Percentiles rank a stretch among this genome's conserved stretches.
Conservation (phyloP, 2,113 vertebrate genomes). For the Chloropsis cyanopogon region DNA sequence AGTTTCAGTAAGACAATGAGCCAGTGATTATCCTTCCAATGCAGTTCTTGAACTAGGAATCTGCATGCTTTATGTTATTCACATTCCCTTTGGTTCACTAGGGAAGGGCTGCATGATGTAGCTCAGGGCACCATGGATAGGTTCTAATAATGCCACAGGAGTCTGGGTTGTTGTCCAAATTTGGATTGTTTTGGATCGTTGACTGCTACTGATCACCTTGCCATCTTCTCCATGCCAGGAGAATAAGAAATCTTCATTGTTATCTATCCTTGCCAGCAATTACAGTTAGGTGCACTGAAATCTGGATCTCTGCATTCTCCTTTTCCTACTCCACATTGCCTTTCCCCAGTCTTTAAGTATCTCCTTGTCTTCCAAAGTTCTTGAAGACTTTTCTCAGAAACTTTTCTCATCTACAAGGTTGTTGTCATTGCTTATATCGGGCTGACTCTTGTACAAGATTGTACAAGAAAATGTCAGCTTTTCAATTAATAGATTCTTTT, state of each 20-base stretch:
- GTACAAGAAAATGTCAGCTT: not conserved
- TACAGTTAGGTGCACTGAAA: not conserved
- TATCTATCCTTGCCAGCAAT: not conserved
- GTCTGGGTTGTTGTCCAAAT: not conserved
- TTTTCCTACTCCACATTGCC: not conserved
- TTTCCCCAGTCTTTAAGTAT: not conserved
- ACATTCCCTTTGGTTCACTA: not conserved
- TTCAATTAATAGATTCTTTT: not conserved
- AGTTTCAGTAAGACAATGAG: not conserved
- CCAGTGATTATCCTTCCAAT: not conserved
- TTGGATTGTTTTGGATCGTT: not conserved
- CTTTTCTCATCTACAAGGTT: not conserved
- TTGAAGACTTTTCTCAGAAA: not conserved
- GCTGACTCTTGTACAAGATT: not conserved
- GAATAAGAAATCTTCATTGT: not conserved
- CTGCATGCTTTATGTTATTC: not conserved
- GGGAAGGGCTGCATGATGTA: not conserved
- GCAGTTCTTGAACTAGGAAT: not conserved
- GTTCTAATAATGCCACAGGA: not conserved
- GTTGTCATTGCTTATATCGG: not conserved
- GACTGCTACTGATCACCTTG: not conserved
- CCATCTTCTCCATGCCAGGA: not conserved
- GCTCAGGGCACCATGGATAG: not conserved
- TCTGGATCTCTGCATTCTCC: not conserved
- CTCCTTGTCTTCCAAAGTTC: not conserved